These are phyloP conservation scores for Hemitrygon akajei DNA, from an alignment of 2,797 vertebrate genomes.

Conservation along the genomic window DNA sequence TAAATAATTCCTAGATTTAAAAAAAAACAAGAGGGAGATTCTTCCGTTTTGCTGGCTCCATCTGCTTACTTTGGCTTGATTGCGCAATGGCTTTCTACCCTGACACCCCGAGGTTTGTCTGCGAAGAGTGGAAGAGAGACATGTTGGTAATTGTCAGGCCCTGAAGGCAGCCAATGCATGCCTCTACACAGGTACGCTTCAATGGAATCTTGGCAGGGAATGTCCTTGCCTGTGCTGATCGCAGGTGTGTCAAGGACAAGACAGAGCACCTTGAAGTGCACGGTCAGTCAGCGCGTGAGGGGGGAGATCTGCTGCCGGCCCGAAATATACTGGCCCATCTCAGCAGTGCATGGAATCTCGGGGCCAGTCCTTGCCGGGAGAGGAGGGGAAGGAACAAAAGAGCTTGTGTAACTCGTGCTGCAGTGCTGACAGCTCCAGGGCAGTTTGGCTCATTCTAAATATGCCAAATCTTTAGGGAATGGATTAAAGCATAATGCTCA, in stretches of 20 bases:
- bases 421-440: background rate
- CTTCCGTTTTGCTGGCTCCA: background rate
- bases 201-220: slow-evolving; percentile 13
- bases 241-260: slow-evolving; percentile 10
- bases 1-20: background rate
- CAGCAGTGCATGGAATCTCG: background rate
- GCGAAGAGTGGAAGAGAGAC: background rate
- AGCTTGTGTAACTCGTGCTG: background rate
- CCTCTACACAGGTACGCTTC: background rate
- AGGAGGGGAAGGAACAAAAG: too few relatives aligned
- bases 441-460: background rate
- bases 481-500: background rate
- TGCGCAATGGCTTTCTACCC: background rate
- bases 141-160: background rate
- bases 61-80: background rate
- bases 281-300: background rate
- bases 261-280: background rate
- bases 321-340: background rate
- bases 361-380: background rate
- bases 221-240: background rate
- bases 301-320: background rate
- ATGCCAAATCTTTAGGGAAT: background rate
- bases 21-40: background rate
- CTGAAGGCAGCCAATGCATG: slow-evolving; percentile 6
- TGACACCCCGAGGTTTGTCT: background rate